A percentile compares a stretch with the other conserved stretches of the same genome.
Conservation (phyloP, 92 coral and sea anemone species). For the Porites divaricata region DNA sequence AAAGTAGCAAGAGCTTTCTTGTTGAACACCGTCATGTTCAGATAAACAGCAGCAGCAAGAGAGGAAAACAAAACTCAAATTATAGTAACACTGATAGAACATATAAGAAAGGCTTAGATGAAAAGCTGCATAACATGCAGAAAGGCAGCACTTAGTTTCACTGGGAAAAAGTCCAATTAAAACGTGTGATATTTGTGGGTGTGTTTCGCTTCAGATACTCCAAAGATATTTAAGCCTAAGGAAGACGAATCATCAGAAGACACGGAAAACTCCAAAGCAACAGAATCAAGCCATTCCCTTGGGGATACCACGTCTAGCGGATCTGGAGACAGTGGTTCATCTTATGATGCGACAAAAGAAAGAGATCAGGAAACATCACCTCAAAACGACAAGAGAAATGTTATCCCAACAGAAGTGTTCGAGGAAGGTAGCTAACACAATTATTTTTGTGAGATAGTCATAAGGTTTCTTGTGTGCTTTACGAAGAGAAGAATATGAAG, state of each 20-base stretch:
- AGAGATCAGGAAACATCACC: conserved; percentile 14
- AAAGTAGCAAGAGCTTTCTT: too few species aligned
- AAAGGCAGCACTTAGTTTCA: too few species aligned
- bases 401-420: conserved; percentile 76
- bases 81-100: too few species aligned
- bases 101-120: too few species aligned
- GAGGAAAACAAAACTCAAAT: too few species aligned
- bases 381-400: conserved; percentile 52
- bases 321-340: conserved; percentile 21
- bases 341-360: conserved; percentile 15
- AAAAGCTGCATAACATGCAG: too few species aligned
- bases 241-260: conserved; percentile 27
- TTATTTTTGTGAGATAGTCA: background rate
- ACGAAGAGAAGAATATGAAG: too few species aligned
- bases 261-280: conserved; percentile 12
- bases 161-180: too few species aligned
- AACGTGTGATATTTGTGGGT: background rate
- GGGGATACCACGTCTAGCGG: conserved; percentile 16
- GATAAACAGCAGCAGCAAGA: too few species aligned
- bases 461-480: too few species aligned
- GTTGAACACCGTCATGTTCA: too few species aligned
- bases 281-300: conserved; percentile 9
- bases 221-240: conserved; percentile 46
- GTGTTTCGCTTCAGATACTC: conserved; percentile 15
- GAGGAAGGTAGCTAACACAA: conserved; percentile 55